phyloP scores from a whole-genome alignment of 2,888 invertebrate genomes.

The Phytoseiulus persimilis region DNA sequence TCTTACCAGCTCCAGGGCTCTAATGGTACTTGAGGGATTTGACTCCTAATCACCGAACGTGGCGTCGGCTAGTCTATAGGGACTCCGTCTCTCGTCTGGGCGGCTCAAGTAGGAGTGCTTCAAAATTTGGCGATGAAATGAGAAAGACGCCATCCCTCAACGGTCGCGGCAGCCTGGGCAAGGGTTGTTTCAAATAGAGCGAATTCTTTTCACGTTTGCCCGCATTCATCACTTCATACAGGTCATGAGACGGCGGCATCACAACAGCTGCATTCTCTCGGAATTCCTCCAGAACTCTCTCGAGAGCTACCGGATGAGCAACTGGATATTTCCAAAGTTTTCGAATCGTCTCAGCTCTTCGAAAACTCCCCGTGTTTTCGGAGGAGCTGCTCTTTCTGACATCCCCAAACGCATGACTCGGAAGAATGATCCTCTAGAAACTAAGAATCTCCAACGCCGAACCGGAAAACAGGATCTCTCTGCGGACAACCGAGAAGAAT shows the following conservation, averaged over 20 bases:
- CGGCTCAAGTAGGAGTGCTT: not conserved
- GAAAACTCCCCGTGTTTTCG: no score
- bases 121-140: not conserved
- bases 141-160: not conserved
- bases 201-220: not conserved
- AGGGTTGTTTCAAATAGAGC: not conserved
- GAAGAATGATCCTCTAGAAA: no score
- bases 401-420: no score
- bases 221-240: not conserved
- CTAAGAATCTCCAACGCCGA: no score
- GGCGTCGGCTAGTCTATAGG: not conserved
- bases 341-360: no score
- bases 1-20: not conserved
- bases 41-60: slow-evolving; percentile 5
- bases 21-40: not conserved
- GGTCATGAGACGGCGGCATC: not conserved
- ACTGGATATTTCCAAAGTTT: no score
- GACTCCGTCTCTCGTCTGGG: not conserved
- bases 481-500: no score
- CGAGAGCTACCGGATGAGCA: no score
- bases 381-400: no score
- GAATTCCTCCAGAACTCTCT: not conserved
- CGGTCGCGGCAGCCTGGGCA: not conserved
- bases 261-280: not conserved
- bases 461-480: no score